These are phyloP conservation scores for Unio delphinus DNA, from an alignment of 2,888 invertebrate species.

Conservation along the genomic window DNA sequence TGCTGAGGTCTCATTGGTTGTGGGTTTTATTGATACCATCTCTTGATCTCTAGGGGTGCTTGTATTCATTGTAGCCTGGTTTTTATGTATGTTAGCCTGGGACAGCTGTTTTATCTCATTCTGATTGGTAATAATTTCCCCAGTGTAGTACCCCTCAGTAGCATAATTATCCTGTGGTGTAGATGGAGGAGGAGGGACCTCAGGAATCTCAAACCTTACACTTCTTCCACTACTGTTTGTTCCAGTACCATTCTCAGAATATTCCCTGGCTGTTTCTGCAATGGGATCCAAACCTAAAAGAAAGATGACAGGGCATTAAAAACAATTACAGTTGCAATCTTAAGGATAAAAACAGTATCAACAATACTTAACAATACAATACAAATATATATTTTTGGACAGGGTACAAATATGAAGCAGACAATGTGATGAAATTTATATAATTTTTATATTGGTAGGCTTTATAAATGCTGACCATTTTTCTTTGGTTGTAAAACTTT, in stretches of 20 bases:
- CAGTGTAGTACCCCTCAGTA: conserved; percentile 23
- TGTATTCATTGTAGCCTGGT: conserved; percentile 35
- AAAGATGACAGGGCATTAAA: neutral
- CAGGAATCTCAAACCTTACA: conserved; percentile 38
- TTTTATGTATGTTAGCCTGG: conserved; percentile 25
- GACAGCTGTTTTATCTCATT: conserved; percentile 20
- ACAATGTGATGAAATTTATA: too few relatives aligned
- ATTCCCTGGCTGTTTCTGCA: conserved; percentile 30
- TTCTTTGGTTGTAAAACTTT: too few relatives aligned
- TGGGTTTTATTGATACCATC: conserved; percentile 7
- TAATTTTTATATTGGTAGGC: too few relatives aligned
- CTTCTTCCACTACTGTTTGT: conserved; percentile 38
- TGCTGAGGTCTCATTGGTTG: too few relatives aligned
- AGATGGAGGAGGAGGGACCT: conserved; percentile 45
- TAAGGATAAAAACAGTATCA: too few relatives aligned
- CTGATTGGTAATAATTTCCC: conserved; percentile 2
- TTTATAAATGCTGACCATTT: too few relatives aligned
- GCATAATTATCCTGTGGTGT: conserved; percentile 31
- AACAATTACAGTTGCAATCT: neutral
- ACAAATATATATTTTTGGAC: too few relatives aligned
- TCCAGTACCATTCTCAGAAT: conserved; percentile 16
- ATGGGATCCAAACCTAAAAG: conserved; percentile 47
- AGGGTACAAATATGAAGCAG: too few relatives aligned
- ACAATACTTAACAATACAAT: too few relatives aligned
- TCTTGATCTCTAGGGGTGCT: conserved; percentile 11